Evolutionary conservation across 2,888 invertebrate species (phyloP), one percentile per base, ranked within the genome.

Genomic region (Ypsolopha sequella): DNA sequence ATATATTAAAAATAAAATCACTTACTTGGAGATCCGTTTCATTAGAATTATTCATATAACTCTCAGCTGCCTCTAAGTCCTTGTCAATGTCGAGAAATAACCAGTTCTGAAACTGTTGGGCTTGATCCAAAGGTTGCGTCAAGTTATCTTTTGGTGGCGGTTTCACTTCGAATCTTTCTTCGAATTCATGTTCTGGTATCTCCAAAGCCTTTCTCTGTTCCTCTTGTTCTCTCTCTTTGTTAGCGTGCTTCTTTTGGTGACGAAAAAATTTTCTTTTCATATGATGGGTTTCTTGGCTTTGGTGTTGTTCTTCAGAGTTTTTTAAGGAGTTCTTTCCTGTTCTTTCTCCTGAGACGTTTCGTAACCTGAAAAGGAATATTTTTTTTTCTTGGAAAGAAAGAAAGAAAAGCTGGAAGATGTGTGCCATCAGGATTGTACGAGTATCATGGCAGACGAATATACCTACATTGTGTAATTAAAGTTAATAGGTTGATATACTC

Each of bases 131-230:
- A 13, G 62, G 62, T 7, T 49, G 60, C 51, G 65, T 70, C 1
- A 54, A 34, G 50, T 59, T 61, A 2, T 60, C 52, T 53, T 87
- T 84, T 0, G 76, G 74, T 7, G 88, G 89, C 4, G 87, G 72
- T 65, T 82, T 88, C 3, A 84, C 65, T 65, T 89, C 89, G 57
- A 90, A 90, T 59, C 72, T 87, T 41, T 87, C 88, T 67, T 90
- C 89, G 52, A 90, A 90, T 53, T 90, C 90, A 54, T 90, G 90
- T 55, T 88, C 87, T 0, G 90, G 90, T 53, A 87, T 69, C 56
- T 86, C 82, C 57, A 75, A 67, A 52, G 68, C 75, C 52, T 47
- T 47, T n/a, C 45, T 45, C 9, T 36, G 36, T 8, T 13, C 43
- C 6, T 64, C 66, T 6, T 53, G 63, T 41, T 53, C 60, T n/a